Conservation (phyloP, 2,113 vertebrate species). For the Gopherus evgoodei region DNA sequence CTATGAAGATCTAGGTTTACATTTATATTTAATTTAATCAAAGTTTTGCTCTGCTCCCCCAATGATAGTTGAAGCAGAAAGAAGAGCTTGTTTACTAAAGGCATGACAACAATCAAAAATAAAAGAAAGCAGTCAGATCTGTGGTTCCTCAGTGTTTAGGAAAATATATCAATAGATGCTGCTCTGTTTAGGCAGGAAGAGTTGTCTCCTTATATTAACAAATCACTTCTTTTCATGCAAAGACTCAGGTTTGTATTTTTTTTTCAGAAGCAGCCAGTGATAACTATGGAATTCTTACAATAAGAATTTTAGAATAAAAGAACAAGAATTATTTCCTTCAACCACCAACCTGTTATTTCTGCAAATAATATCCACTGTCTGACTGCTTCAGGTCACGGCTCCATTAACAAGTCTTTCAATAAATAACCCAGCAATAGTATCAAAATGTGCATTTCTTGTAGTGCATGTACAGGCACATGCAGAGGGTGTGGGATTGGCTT, state of each 20-base stretch:
- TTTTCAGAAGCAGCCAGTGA: neutral
- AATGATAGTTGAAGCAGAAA: neutral
- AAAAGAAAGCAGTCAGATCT: neutral
- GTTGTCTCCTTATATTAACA: neutral
- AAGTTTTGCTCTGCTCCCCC: neutral
- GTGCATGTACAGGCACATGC: neutral
- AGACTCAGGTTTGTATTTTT: neutral
- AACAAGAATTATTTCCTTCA: neutral
- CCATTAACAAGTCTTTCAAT: neutral
- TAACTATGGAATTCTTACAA: conserved; percentile 14
- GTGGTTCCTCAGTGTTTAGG: neutral
- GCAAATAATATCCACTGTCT: neutral
- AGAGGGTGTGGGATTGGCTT: neutral
- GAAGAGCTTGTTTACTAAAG: neutral
- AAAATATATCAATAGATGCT: neutral
- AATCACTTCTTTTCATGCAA: neutral
- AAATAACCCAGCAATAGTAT: neutral
- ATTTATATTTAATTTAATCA: neutral
- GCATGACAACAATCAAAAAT: neutral
- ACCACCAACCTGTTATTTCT: neutral
- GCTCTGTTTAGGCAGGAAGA: neutral
- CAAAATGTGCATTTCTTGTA: neutral
- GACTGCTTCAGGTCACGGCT: neutral
- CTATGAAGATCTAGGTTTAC: neutral
- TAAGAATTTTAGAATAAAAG: neutral